Conservation (phyloP, 1,140 invertebrate species). For the Homarus americanus region DNA sequence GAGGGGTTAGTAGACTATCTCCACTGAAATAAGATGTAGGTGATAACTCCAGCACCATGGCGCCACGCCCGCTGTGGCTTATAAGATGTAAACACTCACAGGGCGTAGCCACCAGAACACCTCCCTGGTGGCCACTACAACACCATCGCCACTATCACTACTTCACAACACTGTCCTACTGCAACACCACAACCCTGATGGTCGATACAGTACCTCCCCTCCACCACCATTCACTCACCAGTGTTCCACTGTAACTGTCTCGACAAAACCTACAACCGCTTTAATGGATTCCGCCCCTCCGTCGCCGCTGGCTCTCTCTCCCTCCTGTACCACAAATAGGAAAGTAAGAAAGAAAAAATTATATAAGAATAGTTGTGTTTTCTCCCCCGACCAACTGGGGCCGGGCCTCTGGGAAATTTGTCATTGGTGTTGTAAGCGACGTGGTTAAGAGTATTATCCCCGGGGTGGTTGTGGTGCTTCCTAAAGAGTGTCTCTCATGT, state of each 20-base stretch:
- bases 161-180: neutral
- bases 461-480: no score
- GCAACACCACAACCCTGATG: neutral
- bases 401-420: neutral
- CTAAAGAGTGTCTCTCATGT: neutral
- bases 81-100: no score
- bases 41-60: no score
- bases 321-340: no score
- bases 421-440: neutral
- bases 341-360: no score
- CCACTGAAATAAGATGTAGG: no score
- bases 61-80: no score
- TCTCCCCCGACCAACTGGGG: neutral
- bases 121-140: no score
- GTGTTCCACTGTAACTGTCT: neutral
- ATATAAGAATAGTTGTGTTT: no score
- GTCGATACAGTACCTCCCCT: neutral
- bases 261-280: neutral
- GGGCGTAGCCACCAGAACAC: neutral
- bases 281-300: neutral
- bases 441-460: neutral
- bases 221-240: neutral
- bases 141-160: neutral
- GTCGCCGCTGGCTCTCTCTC: neutral
- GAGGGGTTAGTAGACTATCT: no score